Percentiles rank a stretch among this genome's conserved stretches.
phyloP scores from a whole-genome alignment of 1,140 invertebrate genomes.

The Drosophila miranda region DNA sequence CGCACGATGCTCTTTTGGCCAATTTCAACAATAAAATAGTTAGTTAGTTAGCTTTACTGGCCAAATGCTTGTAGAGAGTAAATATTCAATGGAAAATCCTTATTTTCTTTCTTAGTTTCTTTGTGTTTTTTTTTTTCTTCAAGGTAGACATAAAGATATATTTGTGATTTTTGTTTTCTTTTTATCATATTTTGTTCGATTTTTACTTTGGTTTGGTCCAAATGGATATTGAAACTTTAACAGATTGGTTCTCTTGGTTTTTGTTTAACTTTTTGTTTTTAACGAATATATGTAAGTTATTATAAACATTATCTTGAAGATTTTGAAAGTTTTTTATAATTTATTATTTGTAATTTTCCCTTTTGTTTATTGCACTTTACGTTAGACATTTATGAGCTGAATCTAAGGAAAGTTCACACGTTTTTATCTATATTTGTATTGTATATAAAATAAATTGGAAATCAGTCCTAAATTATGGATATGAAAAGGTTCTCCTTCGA shows the following conservation, averaged over 20 bases:
- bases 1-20: constrained; percentile 33
- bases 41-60: constrained; percentile 44
- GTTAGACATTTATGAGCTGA: constrained; percentile 20
- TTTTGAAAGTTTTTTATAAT: constrained; percentile 25
- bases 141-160: constrained; percentile 41
- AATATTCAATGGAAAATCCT: constrained; percentile 54
- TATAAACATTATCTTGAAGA: constrained; percentile 18
- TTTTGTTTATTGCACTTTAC: constrained; percentile 1
- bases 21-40: constrained; percentile 67
- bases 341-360: background rate
- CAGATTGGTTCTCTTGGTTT: constrained; percentile 61
- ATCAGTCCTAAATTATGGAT: constrained; percentile 65
- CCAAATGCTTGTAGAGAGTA: constrained; percentile 51
- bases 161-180: constrained; percentile 17
- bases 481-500: constrained; percentile 45
- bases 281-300: constrained; percentile 7
- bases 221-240: constrained; percentile 75
- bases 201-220: constrained; percentile 60
- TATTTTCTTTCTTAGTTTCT: constrained; percentile 12
- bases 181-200: constrained; percentile 33
- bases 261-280: constrained; percentile 30
- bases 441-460: constrained; percentile 35
- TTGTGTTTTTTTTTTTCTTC: background rate
- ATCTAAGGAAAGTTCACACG: constrained; percentile 18
- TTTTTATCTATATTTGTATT: constrained; percentile 5